Base-by-base conservation (phyloP, 2,888 invertebrate genomes). In the Nowickia ferox region DNA sequence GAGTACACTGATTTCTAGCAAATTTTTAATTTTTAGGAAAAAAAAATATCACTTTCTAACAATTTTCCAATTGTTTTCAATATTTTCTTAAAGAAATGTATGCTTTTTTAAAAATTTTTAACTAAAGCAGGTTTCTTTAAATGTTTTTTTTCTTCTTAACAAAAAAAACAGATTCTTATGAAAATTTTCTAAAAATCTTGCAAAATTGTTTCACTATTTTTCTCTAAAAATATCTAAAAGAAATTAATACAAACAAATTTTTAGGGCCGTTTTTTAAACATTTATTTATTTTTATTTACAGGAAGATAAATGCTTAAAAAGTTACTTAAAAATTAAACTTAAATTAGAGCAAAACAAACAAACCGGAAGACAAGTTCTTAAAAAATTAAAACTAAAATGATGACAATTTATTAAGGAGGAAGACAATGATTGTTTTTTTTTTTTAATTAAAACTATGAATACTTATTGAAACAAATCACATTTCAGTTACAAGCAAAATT, bases 361-460 rank as follows among this genome's bases (percentile, higher is more conserved):
- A 89, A 89, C 89, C 89, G 88, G 89, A 89, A 89, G 89, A 89
- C 89, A 89, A 87, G 38, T 80, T 88, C 88, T 88, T 80, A 88
- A 87, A 66, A 75, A 85, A 77, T 87, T 87, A 78, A 71, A 69
- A 57, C 53, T 85, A 79, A 69, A 71, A 61, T 84, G 2, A 65
- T 57, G 30, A 72, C 9, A 79, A 77, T 38, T 81, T 22, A 44
- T 78, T 59, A 66, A 10, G 2, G 48, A 42, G 85, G 84, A 88
- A 88, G 86, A 81, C 86, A 86, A 78, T 76, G 79, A 80, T 84
- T 38, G 30, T 40, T 61, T 57, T 66, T 46, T 66, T 46, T 11
- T 38, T 61, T 46, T 22, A 42, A 19, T 76, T 72, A 69, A 74
- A 61, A 74, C 40, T 61, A 66, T 2, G 38, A 30, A 53, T 4